Percentiles rank a stretch among this genome's conserved stretches.
These are phyloP conservation scores for Pogonomyrmex californicus DNA, from an alignment of 1,140 invertebrate genomes.

Conservation along the genomic window DNA sequence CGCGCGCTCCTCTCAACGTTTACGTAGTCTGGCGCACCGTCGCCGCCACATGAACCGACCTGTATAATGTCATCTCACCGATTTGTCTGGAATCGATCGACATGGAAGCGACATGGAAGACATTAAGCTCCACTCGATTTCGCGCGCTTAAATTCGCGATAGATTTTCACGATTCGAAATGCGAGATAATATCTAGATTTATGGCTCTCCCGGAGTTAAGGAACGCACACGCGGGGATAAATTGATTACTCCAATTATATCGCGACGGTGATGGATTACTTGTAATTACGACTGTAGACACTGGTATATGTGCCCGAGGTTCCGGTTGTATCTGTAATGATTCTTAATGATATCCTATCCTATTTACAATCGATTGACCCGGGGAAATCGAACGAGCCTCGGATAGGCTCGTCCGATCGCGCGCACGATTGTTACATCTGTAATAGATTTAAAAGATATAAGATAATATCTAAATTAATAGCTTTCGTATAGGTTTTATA, in stretches of 20 bases:
- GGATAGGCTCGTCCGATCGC: not conserved
- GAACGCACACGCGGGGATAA: slow-evolving; percentile 33
- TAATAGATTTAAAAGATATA: slow-evolving; percentile 16
- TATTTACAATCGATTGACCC: slow-evolving; percentile 18
- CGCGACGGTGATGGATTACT: slow-evolving; percentile 27
- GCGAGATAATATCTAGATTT: slow-evolving; percentile 29
- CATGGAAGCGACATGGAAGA: not conserved
- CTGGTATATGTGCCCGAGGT: not conserved
- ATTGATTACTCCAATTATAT: slow-evolving; percentile 51
- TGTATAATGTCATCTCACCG: slow-evolving; percentile 32
- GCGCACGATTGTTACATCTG: not conserved
- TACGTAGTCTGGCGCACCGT: not conserved
- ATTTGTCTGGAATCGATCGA: slow-evolving; percentile 10
- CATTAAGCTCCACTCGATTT: not conserved
- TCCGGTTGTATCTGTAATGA: slow-evolving; percentile 7
- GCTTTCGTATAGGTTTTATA: not conserved
- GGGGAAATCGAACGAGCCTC: slow-evolving; percentile 15
- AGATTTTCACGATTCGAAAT: slow-evolving; percentile 10
- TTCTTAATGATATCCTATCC: slow-evolving; percentile 26
- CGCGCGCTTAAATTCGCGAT: slow-evolving; percentile 6
- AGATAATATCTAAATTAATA: not conserved
- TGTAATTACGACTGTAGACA: slow-evolving; percentile 36
- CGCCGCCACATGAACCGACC: not conserved
- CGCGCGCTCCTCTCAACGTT: slow-evolving; percentile 36
- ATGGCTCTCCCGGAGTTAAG: not conserved